Base-by-base conservation (phyloP, 2,888 invertebrate species). In the Drosophila austrosaltans region DNA sequence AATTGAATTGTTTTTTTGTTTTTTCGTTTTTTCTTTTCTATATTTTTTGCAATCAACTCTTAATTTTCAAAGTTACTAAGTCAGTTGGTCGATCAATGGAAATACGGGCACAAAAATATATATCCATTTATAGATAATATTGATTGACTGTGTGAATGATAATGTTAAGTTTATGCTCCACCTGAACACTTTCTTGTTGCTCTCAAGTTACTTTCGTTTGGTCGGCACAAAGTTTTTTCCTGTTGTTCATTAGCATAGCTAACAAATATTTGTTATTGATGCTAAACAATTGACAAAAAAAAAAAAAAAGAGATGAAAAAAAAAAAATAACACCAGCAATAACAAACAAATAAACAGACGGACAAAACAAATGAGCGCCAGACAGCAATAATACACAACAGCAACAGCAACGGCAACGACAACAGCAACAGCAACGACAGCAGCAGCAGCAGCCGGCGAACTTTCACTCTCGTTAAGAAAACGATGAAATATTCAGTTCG, bases 241-340 rank as follows among this genome's bases (percentile, higher is more conserved):
- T 36, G 22, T 22, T 72, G 75, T 75, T 84, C 82, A 81, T 84
- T 84, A 84, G 82, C 82, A 81, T 81, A 77, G 77, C 54, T 65
- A 25, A 78, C 80, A 82, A 82, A 73, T 85, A 79, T 82, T 82
- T 80, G 82, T 78, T 81, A 79, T 79, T 79, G 84, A 81, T 84
- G 80, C 82, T 76, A 79, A 83, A 76, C 76, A 80, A 79, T 78
- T 79, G 76, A 76, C 66, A 73, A 75, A 64, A 79, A 57, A 62
- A 73, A 65, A 75, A 81, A 78, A 78, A 62, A 32, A 42, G 56
- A 57, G 61, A 57, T 44, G 61, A 57, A 48, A 42, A 48, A 63
- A 72, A 63, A 53, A 63, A 53, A 64, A 67, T 36, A 62, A 20
- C 63, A 25, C 53, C 39, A 16, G 20, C 58, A 40, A 44, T 30